These are phyloP conservation scores for Drosophila mayaguana DNA, from an alignment of 2,888 invertebrate genomes.

Conservation along the genomic window DNA sequence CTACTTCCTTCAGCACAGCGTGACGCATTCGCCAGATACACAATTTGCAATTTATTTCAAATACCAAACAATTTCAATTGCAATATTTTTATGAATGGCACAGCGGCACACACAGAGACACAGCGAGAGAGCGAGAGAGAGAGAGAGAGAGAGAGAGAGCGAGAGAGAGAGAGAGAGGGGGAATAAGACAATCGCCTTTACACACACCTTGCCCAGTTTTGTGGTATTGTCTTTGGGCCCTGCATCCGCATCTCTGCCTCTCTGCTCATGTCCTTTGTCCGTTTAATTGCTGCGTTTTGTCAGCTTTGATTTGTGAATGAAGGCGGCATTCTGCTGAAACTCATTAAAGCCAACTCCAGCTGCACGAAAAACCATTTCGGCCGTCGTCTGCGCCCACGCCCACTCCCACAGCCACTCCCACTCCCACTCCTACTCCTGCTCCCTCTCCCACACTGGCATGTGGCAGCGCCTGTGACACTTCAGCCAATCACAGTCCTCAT, in stretches of 20 bases:
- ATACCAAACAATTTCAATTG: conserved; percentile 74
- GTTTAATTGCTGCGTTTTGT: conserved; percentile 44
- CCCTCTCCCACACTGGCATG: conserved; percentile 13
- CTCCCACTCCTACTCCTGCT: not conserved
- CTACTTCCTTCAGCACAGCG: conserved; percentile 73
- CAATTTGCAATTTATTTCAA: conserved; percentile 79
- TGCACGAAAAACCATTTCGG: conserved; percentile 6
- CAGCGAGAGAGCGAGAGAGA: not conserved
- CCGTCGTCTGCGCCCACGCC: conserved; percentile 1
- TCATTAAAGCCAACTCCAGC: conserved; percentile 24
- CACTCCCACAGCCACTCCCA: not conserved
- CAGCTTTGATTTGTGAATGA: conserved; percentile 31
- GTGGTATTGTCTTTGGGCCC: conserved; percentile 48
- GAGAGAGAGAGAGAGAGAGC: not conserved
- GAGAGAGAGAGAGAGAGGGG: not conserved
- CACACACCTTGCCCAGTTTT: conserved; percentile 50
- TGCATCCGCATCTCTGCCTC: not conserved
- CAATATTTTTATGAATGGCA: conserved; percentile 68
- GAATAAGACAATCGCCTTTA: conserved; percentile 11
- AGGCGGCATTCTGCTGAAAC: conserved; percentile 20
- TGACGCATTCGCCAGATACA: conserved; percentile 61
- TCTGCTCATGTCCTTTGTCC: conserved; percentile 13
- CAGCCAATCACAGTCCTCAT: conserved; percentile 76
- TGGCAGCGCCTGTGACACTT: conserved; percentile 60
- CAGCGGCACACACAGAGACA: conserved; percentile 50